phyloP scores from a whole-genome alignment of 2,888 invertebrate genomes.

The Psylliodes chrysocephalus region DNA sequence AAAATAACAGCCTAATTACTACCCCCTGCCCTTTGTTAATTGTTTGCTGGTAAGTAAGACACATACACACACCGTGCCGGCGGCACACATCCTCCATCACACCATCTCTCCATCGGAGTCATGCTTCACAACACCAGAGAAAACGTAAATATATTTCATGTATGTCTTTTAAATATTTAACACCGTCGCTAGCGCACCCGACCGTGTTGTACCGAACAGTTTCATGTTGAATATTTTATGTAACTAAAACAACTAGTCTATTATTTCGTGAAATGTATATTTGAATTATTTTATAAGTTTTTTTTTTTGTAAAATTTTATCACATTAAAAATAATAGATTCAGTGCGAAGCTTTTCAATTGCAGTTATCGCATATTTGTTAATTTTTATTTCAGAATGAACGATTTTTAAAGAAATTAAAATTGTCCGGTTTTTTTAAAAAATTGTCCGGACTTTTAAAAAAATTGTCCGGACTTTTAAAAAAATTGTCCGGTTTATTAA shows the following conservation, averaged over 20 bases:
- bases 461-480: too few species aligned
- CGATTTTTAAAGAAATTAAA: too few species aligned
- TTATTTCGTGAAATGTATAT: constrained; percentile 43
- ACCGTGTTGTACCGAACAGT: constrained; percentile 16
- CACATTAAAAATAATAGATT: constrained; percentile 40
- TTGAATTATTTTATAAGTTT: constrained; percentile 42
- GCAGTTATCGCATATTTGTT: too few species aligned
- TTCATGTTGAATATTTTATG: constrained; percentile 42
- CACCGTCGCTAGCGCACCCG: constrained; percentile 30
- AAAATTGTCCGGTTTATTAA: too few species aligned
- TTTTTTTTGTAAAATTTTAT: constrained; percentile 39
- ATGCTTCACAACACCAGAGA: constrained; percentile 50
- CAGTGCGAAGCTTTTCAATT: constrained; percentile 24
- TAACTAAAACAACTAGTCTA: constrained; percentile 49
- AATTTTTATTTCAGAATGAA: too few species aligned
- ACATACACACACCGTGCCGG: constrained; percentile 37
- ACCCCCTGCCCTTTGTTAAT: constrained; percentile 53
- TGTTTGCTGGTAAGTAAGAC: constrained; percentile 48
- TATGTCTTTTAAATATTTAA: constrained; percentile 34
- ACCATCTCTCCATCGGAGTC: constrained; percentile 39
- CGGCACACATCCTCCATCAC: constrained; percentile 24
- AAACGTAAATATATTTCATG: too few species aligned
- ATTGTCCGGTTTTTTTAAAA: too few species aligned
- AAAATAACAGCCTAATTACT: constrained; percentile 52
- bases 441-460: too few species aligned